A percentile compares a stretch with the other conserved stretches of the same genome.
phyloP scores from a whole-genome alignment of 1,140 invertebrate genomes.

The Drosophila nigrodunni region DNA sequence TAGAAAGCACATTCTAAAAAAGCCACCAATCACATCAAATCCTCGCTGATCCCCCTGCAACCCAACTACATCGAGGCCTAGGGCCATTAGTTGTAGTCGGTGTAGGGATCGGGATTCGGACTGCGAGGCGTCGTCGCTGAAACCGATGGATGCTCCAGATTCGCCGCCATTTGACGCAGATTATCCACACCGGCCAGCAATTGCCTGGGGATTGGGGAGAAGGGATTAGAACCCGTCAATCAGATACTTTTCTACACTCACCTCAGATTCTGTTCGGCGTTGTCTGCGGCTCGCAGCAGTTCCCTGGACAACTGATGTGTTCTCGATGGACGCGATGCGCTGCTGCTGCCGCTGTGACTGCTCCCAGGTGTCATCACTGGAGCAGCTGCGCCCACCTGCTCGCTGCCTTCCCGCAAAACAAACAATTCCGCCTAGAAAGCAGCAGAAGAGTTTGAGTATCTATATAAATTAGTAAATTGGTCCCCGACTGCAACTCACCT shows the following conservation, averaged over 20 bases:
- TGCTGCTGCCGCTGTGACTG: slow-evolving; percentile 69
- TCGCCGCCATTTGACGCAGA: slow-evolving; percentile 86
- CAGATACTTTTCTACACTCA: slow-evolving; percentile 50
- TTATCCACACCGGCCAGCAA: slow-evolving; percentile 88
- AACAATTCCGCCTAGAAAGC: slow-evolving; percentile 76
- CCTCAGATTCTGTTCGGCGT: slow-evolving; percentile 88
- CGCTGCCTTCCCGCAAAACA: slow-evolving; percentile 85
- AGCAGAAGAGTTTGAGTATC: background rate
- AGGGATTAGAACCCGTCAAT: background rate
- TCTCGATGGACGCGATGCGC: slow-evolving; percentile 67
- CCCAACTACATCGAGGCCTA: slow-evolving; percentile 20
- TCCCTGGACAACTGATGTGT: slow-evolving; percentile 84
- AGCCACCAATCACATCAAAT: slow-evolving; percentile 11
- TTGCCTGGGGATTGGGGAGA: slow-evolving; percentile 85
- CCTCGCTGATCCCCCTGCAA: too few species aligned
- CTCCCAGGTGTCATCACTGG: slow-evolving; percentile 43
- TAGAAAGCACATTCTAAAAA: slow-evolving; percentile 41
- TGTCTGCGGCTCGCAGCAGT: slow-evolving; percentile 87
- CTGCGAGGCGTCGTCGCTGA: slow-evolving; percentile 56
- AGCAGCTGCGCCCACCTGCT: slow-evolving; percentile 69
- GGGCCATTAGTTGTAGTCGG: slow-evolving; percentile 66
- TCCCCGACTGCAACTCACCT: slow-evolving; percentile 77
- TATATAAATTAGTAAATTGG: background rate
- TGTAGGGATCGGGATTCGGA: slow-evolving; percentile 70
- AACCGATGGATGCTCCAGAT: slow-evolving; percentile 58